These are phyloP conservation scores for Anisognathus igniventris DNA, from an alignment of 2,797 vertebrate genomes.

Conservation along the genomic window DNA sequence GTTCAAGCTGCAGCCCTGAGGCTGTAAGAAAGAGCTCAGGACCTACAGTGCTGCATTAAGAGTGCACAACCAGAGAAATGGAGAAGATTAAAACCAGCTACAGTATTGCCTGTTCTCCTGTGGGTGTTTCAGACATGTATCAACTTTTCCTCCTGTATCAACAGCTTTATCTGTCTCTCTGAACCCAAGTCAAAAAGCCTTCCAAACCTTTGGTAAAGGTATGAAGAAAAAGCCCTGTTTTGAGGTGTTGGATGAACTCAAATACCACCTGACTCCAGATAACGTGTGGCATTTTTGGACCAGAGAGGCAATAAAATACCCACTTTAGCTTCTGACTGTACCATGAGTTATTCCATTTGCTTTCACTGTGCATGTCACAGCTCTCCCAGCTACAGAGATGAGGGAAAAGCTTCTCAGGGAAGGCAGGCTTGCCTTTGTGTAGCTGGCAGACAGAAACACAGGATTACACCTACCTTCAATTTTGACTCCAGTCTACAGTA, in stretches of 20 bases:
- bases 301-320: background rate
- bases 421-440: background rate
- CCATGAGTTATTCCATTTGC: background rate
- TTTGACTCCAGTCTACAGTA: background rate
- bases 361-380: background rate
- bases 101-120: background rate
- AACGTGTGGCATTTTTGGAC: background rate
- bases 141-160: background rate
- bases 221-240: background rate
- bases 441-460: background rate
- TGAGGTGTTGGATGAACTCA: background rate
- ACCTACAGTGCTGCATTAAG: background rate
- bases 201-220: background rate
- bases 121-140: background rate
- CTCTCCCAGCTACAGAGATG: background rate
- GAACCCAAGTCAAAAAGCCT: background rate
- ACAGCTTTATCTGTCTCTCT: background rate
- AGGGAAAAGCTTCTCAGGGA: background rate
- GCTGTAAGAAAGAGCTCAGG: background rate
- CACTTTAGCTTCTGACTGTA: background rate
- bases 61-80: background rate
- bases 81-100: background rate
- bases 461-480: background rate
- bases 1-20: background rate
- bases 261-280: background rate